These are phyloP conservation scores for Lasioglossum albipes DNA, from an alignment of 1,140 invertebrate genomes.

Conservation along the genomic window DNA sequence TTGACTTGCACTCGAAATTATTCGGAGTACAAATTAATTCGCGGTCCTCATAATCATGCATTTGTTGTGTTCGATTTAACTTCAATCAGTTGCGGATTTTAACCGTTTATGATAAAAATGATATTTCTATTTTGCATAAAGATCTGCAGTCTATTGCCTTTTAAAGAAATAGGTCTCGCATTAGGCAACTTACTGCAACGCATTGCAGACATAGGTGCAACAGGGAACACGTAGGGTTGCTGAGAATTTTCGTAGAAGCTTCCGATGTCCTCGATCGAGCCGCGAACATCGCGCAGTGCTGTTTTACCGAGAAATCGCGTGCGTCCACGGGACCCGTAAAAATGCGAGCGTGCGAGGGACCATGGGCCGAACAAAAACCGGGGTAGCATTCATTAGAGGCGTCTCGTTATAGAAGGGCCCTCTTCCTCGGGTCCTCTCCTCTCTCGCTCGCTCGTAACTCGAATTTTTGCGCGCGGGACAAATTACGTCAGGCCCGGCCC, in stretches of 20 bases:
- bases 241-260: not conserved
- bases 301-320: constrained; percentile 23
- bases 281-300: not conserved
- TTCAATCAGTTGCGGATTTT: no score
- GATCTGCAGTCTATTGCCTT: no score
- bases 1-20: no score
- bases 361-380: constrained; percentile 44
- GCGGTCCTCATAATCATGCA: no score
- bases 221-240: no score
- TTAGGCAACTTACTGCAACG: no score
- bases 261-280: not conserved
- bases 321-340: not conserved
- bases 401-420: constrained; percentile 51
- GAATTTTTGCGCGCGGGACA: constrained; percentile 59
- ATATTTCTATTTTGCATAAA: no score
- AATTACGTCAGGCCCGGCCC: constrained; percentile 44
- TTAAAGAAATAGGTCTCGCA: no score
- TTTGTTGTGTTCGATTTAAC: no score
- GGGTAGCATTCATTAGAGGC: constrained; percentile 50
- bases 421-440: not conserved
- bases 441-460: constrained; percentile 48
- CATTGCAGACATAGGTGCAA: no score
- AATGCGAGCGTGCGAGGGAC: not conserved
- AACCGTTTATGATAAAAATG: no score
- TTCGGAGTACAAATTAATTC: no score